Evolutionary conservation across 2,113 vertebrate species (phyloP), one percentile per base, ranked within the genome.

Genomic region (Fregata magnificens): DNA sequence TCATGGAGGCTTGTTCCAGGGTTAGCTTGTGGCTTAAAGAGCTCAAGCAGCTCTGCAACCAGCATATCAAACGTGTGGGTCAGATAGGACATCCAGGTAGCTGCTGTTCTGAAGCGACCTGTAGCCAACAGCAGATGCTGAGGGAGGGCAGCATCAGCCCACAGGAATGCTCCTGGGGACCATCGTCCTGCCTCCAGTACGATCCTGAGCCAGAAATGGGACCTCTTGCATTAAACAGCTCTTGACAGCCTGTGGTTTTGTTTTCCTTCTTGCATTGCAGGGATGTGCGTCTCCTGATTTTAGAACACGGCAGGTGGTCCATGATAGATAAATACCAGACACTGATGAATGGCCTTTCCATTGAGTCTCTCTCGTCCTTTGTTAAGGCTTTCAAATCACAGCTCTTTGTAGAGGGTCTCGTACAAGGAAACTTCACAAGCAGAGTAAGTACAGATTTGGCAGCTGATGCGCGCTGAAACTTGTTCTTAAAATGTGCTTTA

Each of bases 341-440:
- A 5, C 97, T 99, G 76, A 98, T 98, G 95, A 98, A 98, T 16
- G 99, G 99, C 13, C 98, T 99, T 81, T 99, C 98, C 42, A 94
- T 99, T 5, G 97, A 98, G 8, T 95, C 99, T 65, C 98, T 99
- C 88, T 97, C 98, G 6, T 95, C 95, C 89, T 99, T 99, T 8
- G 99, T 98, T 31, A 90, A 77, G 18, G 97, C 97, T 62, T 99
- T 99, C 96, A 99, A 99, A 91, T 98, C 98, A 1, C 98, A 99
- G 95, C 98, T 99, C 32, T 99, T 98, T 38, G 97, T 98, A 4
- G 99, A 99, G 94, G 99, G 99, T 2, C 98, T 99, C 6, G 99
- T 99, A 18, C 99, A 99, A 90, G 99, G 99, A 12, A 99, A 99
- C 98, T 98, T 99, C 96, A 99, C 98, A 14, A 98, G 99, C 96